Evolutionary conservation across 2,888 invertebrate species (phyloP), one percentile per base, ranked within the genome.

Genomic region (Tenthredo amoena): DNA sequence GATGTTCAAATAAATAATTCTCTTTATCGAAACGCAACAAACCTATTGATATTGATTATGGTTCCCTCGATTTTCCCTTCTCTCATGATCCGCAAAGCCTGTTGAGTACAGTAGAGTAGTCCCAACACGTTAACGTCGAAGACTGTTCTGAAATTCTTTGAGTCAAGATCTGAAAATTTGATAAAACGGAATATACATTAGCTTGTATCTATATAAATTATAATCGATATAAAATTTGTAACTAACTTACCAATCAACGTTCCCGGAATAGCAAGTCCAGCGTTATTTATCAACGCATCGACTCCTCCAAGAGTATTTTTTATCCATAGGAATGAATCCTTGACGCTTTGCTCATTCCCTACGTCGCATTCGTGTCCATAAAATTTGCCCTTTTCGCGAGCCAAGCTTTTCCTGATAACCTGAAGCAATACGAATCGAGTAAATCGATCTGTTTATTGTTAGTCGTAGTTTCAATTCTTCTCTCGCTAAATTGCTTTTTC

Each of bases 221-320:
- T 47, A 47, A 47, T n/a, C 50, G 50, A 50, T n/a, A 50, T n/a
- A 0, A n/a, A n/a, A 18, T 50, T 50, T 50, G 2, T 15, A 18
- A 18, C 34, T n/a, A 31, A 50, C 47, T 47, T 86, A 89, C 91
- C 90, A 47, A 87, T 86, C 77, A 93, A 85, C 21, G 85, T 87
- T 21, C 88, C 89, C 6, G 86, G 43, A 12, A 84, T 72, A 4
- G 86, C n/a, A 6, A 90, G n/a, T 4, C 93, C 94, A 21, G 94
- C 94, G 85, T 93, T 93, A 85, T 94, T 94, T 4, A 94, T 89
- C 40, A 94, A 88, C 62, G 94, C 90, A 76, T 93, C 90, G 12
- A 93, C 90, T 0, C 91, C 90, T 3, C 93, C 93, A 0, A 94
- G 87, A 55, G 91, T 92, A 40, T 91, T 87, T 37, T 88, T 91